A percentile compares a stretch with the other conserved stretches of the same genome.
phyloP scores from a whole-genome alignment of 2,797 vertebrate species.

The Valencia hispanica region DNA sequence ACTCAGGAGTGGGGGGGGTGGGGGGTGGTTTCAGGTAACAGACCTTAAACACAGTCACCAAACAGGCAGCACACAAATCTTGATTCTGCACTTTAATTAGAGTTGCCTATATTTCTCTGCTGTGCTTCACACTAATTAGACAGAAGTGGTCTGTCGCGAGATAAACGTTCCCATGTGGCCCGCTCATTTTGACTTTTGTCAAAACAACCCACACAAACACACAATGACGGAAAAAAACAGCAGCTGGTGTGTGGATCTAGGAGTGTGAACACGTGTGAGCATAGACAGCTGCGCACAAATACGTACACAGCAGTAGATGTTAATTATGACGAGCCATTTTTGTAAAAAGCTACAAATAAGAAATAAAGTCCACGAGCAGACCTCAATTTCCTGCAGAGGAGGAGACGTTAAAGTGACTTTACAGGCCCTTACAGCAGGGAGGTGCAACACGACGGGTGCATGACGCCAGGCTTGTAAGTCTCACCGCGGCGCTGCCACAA shows the following conservation, averaged over 20 bases:
- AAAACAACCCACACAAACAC: conserved; percentile 42
- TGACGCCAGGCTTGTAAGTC: conserved; percentile 69
- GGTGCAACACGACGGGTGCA: conserved; percentile 50
- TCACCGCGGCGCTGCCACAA: conserved; percentile 69
- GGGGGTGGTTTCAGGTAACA: conserved; percentile 32
- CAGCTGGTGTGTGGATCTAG: conserved; percentile 8
- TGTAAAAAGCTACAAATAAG: conserved; percentile 46
- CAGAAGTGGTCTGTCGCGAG: conserved; percentile 78
- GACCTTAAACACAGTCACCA: conserved; percentile 3
- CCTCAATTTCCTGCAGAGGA: conserved; percentile 67
- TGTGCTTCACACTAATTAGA: conserved; percentile 81
- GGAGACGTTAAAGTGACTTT: conserved; percentile 52
- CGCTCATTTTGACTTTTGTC: conserved; percentile 73
- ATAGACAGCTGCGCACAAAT: not conserved
- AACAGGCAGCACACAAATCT: conserved; percentile 45
- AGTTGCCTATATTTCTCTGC: conserved; percentile 69
- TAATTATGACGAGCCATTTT: conserved; percentile 59
- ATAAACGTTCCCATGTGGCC: conserved; percentile 83
- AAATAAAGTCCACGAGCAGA: conserved; percentile 16
- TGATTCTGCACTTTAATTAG: conserved; percentile 61
- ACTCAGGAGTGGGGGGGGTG: conserved; percentile 12
- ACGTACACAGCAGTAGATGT: conserved; percentile 18
- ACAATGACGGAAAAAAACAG: conserved; percentile 10
- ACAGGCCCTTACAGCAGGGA: conserved; percentile 48
- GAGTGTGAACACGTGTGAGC: conserved; percentile 10